Base-by-base conservation (phyloP, 2,888 invertebrate genomes). In the Cybosia mesomella region DNA sequence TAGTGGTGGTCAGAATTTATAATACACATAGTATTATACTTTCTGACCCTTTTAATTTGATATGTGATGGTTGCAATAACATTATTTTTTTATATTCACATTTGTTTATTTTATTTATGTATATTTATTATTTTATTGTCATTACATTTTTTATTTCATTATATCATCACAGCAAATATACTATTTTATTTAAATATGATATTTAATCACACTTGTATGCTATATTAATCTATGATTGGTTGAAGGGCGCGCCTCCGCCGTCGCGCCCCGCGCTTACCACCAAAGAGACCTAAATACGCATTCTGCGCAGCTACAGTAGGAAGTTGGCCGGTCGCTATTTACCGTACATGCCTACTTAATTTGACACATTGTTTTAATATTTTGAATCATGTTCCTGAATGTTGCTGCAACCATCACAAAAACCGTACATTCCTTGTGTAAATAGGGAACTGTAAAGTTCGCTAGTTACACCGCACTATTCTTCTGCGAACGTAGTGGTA, bases 21-120 rank as follows among this genome's bases (percentile, higher is more conserved):
- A 93, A 93, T 93, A 92, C 93, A 65, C 39, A 28, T 67, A 74
- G 92, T 94, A 92, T 94, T 94, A 93, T 88, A 80, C 85, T 86
- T 92, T 92, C 93, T 89, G 93, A 93, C 93, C 89, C 81, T 67
- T 75, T 83, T 71, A 67, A 71, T 79, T 68, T 65, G 61, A 75
- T n/a, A 72, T 78, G 80, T 83, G 87, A 89, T 91, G 89, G 90
- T 93, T 91, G 89, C 87, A 85, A 88, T 84, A 87, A 90, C 89
- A 88, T 39, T 54, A 13, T 1, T 22, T 32, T 18, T 32, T 54
- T 74, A 34, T 66, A 13, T 36, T 18, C n/a, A 49, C 22, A 22
- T 36, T 59, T 34, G 0, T 39, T n/a, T 28, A 49, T 22, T n/a
- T 3, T 64, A n/a, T 7, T 22, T 53, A 32, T 21, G n/a, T 54